A percentile compares a stretch with the other conserved stretches of the same genome.
phyloP scores from a whole-genome alignment of 64 coral and sea anemone species.

The Montipora efflorescens region DNA sequence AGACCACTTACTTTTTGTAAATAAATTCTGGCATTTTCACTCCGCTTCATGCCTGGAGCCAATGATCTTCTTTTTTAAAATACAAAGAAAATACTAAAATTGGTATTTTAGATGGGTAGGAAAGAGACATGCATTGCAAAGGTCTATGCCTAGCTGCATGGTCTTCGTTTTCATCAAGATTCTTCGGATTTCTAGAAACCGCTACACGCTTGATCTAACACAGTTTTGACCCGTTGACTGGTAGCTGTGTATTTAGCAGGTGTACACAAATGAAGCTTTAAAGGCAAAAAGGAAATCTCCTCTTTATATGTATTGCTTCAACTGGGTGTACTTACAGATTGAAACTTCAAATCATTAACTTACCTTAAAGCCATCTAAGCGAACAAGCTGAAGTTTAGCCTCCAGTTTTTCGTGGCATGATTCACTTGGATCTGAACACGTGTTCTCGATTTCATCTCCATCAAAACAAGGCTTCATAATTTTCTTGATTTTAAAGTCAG shows the following conservation, averaged over 20 bases:
- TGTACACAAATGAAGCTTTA: background rate
- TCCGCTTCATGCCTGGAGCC: no score
- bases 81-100: no score
- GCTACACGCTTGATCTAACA: no score
- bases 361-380: slow-evolving; percentile 61
- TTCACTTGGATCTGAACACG: slow-evolving; percentile 48
- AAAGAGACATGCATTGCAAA: no score
- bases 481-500: slow-evolving; percentile 4
- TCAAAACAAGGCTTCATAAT: slow-evolving; percentile 57
- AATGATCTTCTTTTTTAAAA: no score
- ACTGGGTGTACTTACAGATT: background rate
- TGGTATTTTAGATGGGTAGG: no score
- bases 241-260: background rate
- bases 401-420: slow-evolving; percentile 41
- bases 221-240: no score
- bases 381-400: background rate
- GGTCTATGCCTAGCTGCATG: no score
- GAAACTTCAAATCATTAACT: background rate
- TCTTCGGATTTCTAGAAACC: no score
- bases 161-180: no score
- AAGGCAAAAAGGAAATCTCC: background rate
- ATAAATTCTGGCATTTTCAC: no score
- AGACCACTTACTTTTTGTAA: no score
- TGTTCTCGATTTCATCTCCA: slow-evolving; percentile 61
- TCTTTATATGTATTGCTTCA: background rate